Evolutionary conservation across 2,797 vertebrate genomes (phyloP).

Genomic region (Myripristis murdjan): DNA sequence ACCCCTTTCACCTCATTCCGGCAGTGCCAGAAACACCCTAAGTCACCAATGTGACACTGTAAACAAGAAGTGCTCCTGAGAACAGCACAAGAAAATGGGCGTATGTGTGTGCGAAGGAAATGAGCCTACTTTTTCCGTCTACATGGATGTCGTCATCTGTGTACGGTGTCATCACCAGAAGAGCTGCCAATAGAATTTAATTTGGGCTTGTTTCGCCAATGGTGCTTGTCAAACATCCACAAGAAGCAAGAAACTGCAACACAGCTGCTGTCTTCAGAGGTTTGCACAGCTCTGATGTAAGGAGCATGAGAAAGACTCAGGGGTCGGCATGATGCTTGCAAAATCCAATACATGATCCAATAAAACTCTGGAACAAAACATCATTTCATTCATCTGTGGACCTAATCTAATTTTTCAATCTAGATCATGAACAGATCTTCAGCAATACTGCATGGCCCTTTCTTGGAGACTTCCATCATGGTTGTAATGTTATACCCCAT

Average conservation of each 20-base stretch:
- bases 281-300: constrained; percentile 44
- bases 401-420: constrained; percentile 51
- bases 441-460: constrained; percentile 18
- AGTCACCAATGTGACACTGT: constrained; percentile 73
- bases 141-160: constrained; percentile 63
- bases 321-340: constrained; percentile 23
- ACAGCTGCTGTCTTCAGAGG: constrained; percentile 63
- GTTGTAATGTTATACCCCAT: constrained; percentile 44
- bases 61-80: constrained; percentile 78
- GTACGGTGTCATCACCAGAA: constrained; percentile 67
- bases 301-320: constrained; percentile 12
- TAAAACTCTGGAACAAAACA: constrained; percentile 37
- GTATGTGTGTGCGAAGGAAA: constrained; percentile 62
- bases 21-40: constrained; percentile 77
- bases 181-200: constrained; percentile 62
- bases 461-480: constrained; percentile 11
- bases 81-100: constrained; percentile 57
- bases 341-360: constrained; percentile 45
- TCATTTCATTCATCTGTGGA: constrained; percentile 47
- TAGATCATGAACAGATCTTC: constrained; percentile 36
- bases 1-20: constrained; percentile 43
- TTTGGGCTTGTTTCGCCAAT: constrained; percentile 62
- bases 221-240: constrained; percentile 69
- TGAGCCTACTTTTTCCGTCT: constrained; percentile 76
- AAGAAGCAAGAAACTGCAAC: constrained; percentile 59